phyloP scores from a whole-genome alignment of 2,797 vertebrate species.

The Anabacerthia variegaticeps region DNA sequence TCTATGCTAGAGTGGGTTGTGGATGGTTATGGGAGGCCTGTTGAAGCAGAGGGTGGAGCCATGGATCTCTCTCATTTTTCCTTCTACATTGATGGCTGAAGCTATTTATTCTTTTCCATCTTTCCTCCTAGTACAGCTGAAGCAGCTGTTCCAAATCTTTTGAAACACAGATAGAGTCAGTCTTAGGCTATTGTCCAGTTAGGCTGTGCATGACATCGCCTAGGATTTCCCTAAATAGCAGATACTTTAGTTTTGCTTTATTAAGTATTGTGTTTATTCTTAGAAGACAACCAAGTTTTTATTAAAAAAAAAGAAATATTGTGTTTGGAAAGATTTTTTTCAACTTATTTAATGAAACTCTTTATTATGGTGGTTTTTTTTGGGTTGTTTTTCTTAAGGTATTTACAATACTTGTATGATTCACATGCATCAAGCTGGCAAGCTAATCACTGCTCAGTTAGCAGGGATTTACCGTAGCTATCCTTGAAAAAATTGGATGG shows the following conservation, averaged over 20 bases:
- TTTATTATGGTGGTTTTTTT: not conserved
- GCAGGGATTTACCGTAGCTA: not conserved
- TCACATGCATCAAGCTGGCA: not conserved
- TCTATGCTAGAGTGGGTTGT: not conserved
- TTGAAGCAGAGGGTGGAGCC: not conserved
- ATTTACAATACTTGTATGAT: not conserved
- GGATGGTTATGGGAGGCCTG: not conserved
- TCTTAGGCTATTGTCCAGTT: not conserved
- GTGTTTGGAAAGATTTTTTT: not conserved
- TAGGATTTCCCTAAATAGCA: not conserved
- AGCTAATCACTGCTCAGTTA: not conserved
- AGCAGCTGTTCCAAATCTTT: not conserved
- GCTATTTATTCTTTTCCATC: not conserved
- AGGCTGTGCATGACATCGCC: not conserved
- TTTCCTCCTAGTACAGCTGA: not conserved
- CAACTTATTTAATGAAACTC: not conserved
- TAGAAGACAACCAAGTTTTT: not conserved
- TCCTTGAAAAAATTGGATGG: not conserved
- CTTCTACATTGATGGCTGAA: not conserved
- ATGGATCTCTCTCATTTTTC: not conserved
- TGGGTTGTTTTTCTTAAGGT: not conserved
- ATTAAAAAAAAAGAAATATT: not conserved
- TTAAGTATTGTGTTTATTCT: not conserved
- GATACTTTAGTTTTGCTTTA: not conserved
- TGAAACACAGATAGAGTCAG: not conserved